Base-by-base conservation (phyloP, 2,888 invertebrate species). In the Hydrotaea cyrtoneurina region DNA sequence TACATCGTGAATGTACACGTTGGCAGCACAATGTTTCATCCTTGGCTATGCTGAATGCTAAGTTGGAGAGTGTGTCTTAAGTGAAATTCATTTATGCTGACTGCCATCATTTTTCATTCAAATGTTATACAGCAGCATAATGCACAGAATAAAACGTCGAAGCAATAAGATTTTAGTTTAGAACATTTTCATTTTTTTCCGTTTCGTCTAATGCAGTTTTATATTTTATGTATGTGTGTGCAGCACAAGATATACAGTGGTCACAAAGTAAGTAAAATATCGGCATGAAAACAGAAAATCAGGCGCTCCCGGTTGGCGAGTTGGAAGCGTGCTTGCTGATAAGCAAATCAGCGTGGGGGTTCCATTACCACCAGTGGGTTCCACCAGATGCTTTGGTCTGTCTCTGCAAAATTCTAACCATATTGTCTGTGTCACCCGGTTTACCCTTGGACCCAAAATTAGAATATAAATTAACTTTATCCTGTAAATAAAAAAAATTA, bases 51-150 rank as follows among this genome's bases (percentile, higher is more conserved):
- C 11, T n/a, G 26, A 23, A 46, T 46, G 69, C 46, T 21, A 21
- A 31, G 43, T 43, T 7, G 69, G 8, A 10, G 69, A 19, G 11
- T n/a, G 55, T 72, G 72, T 57, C 39, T 73, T 73, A 73, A 50
- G 50, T 64, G 31, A 75, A 75, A 75, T 75, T 75, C 46, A 64
- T 75, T 75, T 75, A 75, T 75, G 75, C 64, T 75, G 64, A 64
- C 62, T 62, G 19, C 50, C 15, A 62, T 50, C 75, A 64, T 75
- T 64, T 75, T 75, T 75, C 31, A 75, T 64, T 75, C 50, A 46
- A 64, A 73, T 73, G 7, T 55, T 21, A 43, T 69, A 43, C 46
- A 46, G 57, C 11, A 23, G n/a, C 43, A 23, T 21, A 69, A 46
- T 46, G 43, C 21, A 46, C 21, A 19, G 19, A 1, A 19, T 39